These are phyloP conservation scores for Drosophila ercepeae DNA, from an alignment of 1,140 invertebrate genomes.

Conservation along the genomic window DNA sequence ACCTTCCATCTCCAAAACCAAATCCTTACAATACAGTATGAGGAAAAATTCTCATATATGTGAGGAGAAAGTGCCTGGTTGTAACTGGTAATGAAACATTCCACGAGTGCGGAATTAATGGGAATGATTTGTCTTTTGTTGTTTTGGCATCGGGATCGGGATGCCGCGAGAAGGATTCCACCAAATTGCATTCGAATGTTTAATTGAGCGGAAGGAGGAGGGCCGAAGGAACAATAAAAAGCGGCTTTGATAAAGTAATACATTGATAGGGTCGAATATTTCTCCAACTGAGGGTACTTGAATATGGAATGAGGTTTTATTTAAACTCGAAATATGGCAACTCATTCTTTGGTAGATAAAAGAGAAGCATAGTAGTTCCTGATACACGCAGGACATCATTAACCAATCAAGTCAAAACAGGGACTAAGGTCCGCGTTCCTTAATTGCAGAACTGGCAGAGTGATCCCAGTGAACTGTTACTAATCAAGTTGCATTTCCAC, in stretches of 20 bases:
- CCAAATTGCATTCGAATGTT: conserved; percentile 74
- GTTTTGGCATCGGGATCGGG: conserved; percentile 15
- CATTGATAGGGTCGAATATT: conserved; percentile 6
- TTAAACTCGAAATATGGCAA: not conserved
- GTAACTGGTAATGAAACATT: conserved; percentile 80
- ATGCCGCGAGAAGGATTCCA: conserved; percentile 28
- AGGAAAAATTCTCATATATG: not conserved
- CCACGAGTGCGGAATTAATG: conserved; percentile 79
- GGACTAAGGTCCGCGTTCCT: conserved; percentile 6
- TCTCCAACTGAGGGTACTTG: conserved; percentile 10
- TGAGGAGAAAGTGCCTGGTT: conserved; percentile 18
- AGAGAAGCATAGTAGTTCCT: too few species aligned
- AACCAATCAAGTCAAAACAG: not conserved
- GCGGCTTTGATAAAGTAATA: conserved; percentile 10
- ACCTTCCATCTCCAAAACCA: conserved; percentile 17
- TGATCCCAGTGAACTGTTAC: conserved; percentile 16
- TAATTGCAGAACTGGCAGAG: conserved; percentile 13
- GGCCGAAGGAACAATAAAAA: conserved; percentile 16
- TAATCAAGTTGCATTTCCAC: conserved; percentile 34
- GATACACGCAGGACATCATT: too few species aligned
- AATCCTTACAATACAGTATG: conserved; percentile 25
- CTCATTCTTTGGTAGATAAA: too few species aligned
- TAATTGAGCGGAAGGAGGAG: conserved; percentile 72
- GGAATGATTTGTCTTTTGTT: conserved; percentile 82
- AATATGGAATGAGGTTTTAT: conserved; percentile 1